Percentiles rank a stretch among this genome's conserved stretches.
Conservation (phyloP, 2,888 invertebrate species). For the Tiliacea citrago region DNA sequence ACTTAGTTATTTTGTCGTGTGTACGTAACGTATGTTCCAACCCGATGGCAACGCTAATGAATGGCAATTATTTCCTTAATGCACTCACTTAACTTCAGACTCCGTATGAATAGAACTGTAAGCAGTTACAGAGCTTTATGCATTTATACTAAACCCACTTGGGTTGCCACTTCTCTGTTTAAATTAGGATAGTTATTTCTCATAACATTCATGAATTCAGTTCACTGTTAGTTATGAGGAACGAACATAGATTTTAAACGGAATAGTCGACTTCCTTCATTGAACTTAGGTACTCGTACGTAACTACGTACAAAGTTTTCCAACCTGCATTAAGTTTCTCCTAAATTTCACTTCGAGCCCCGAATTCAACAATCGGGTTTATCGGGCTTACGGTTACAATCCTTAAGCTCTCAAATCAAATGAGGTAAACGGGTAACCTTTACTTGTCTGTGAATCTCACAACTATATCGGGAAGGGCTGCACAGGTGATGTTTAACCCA, state of each 20-base stretch:
- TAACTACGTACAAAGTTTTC: conserved; percentile 5
- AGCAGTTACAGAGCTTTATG: conserved; percentile 45
- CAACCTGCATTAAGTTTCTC: conserved; percentile 23
- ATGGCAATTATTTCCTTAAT: conserved; percentile 60
- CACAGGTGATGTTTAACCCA: conserved; percentile 29
- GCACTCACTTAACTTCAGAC: conserved; percentile 58
- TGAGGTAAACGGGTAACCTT: conserved; percentile 34
- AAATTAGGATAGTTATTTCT: conserved; percentile 41
- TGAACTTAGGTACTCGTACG: neutral
- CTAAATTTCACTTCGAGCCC: conserved; percentile 51
- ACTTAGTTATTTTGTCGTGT: conserved; percentile 19
- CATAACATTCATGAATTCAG: conserved; percentile 37
- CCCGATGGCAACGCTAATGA: conserved; percentile 40
- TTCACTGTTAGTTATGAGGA: conserved; percentile 2
- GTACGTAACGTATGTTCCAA: conserved; percentile 41
- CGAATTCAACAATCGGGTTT: conserved; percentile 53
- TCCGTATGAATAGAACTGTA: conserved; percentile 53
- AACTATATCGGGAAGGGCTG: conserved; percentile 14
- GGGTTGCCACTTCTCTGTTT: conserved; percentile 36
- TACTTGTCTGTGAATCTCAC: conserved; percentile 23
- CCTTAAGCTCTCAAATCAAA: conserved; percentile 63
- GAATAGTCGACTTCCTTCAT: conserved; percentile 7
- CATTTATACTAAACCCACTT: conserved; percentile 43
- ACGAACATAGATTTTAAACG: conserved; percentile 15
- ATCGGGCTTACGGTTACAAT: conserved; percentile 55